A percentile compares a stretch with the other conserved stretches of the same genome.
phyloP scores from a whole-genome alignment of 2,888 invertebrate species.

The Callyntrura sp. region DNA sequence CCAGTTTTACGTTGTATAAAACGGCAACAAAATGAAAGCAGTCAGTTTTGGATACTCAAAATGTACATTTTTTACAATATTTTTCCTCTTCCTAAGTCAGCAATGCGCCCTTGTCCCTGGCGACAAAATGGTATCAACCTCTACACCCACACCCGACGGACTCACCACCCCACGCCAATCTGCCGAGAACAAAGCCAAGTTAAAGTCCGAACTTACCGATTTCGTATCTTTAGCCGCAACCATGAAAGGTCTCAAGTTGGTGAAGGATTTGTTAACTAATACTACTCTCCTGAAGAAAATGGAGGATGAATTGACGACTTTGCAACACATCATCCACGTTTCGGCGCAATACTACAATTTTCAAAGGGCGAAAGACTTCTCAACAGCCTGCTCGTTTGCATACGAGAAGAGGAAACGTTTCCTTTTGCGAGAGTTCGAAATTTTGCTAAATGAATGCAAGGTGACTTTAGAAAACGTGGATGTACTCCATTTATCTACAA shows the following conservation, averaged over 20 bases:
- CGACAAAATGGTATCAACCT: constrained; percentile 1
- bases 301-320: neutral
- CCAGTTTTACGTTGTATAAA: no score
- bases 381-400: neutral
- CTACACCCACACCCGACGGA: neutral
- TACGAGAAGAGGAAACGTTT: neutral
- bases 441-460: neutral
- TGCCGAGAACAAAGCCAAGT: neutral
- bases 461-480: neutral
- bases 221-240: neutral
- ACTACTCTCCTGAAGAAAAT: neutral
- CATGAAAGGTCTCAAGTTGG: neutral
- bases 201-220: neutral
- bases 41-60: no score
- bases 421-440: neutral
- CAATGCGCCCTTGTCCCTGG: neutral
- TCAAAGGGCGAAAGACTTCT: neutral
- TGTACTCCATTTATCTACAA: neutral
- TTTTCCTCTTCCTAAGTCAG: neutral
- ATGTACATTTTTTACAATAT: no score
- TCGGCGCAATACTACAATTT: neutral
- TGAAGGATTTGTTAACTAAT: neutral
- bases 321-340: neutral
- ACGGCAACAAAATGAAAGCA: no score
- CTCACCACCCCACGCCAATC: neutral